Evolutionary conservation across 1,140 invertebrate species (phyloP).

Genomic region (Trialeurodes vaporariorum): DNA sequence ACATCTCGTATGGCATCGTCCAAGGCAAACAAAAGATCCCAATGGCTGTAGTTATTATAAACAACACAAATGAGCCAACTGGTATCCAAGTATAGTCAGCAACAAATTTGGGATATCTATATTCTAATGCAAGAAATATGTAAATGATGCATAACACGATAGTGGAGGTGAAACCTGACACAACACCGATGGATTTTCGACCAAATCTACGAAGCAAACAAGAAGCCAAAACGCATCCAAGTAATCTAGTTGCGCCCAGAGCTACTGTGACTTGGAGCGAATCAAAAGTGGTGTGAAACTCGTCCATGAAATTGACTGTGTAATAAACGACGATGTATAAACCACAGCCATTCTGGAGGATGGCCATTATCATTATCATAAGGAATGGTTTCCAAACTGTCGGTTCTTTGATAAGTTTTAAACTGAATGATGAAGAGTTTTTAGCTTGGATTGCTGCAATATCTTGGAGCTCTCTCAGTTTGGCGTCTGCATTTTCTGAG

Average conservation of each 20-base stretch:
- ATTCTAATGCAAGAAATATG: neutral
- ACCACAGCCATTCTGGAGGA: neutral
- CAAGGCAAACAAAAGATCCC: neutral
- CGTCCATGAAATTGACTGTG: neutral
- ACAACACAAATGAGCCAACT: neutral
- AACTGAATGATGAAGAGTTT: neutral
- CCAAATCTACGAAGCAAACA: neutral
- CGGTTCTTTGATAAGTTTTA: neutral
- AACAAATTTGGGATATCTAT: neutral
- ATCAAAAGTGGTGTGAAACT: neutral
- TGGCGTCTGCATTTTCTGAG: neutral
- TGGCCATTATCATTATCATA: neutral
- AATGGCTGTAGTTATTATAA: neutral
- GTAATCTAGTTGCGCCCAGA: neutral
- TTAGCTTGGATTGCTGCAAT: neutral
- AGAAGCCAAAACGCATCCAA: neutral
- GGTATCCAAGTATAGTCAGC: neutral
- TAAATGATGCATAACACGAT: neutral
- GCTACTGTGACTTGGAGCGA: neutral
- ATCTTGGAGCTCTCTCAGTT: neutral
- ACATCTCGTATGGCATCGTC: neutral
- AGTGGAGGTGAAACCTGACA: neutral
- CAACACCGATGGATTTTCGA: neutral
- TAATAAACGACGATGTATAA: neutral
- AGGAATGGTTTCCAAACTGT: neutral